Conservation (phyloP, 1,140 invertebrate genomes). For the Zophobas atratus region DNA sequence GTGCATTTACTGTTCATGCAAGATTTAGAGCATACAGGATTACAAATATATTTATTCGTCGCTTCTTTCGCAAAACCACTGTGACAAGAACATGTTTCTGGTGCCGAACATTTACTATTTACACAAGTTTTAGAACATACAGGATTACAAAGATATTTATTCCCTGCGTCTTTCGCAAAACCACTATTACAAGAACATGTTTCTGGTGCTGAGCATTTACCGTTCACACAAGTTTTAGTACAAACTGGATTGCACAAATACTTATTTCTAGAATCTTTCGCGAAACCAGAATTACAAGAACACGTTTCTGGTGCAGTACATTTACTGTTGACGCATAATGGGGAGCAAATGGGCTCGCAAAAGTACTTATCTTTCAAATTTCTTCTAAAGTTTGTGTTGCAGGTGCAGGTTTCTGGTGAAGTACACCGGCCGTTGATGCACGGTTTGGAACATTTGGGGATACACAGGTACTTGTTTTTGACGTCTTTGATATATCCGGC, state of each 20-base stretch:
- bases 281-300: not conserved
- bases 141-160: too few species aligned
- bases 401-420: not conserved
- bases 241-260: conserved; percentile 2
- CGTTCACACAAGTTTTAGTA: conserved; percentile 46
- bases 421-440: conserved; percentile 17
- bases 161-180: conserved; percentile 59
- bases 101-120: too few species aligned
- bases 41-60: too few species aligned
- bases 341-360: too few species aligned
- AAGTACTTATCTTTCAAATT: not conserved
- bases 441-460: conserved; percentile 59
- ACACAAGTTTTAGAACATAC: too few species aligned
- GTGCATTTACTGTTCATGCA: too few species aligned
- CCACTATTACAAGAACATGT: conserved; percentile 61
- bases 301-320: conserved; percentile 58
- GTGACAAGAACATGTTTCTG: too few species aligned
- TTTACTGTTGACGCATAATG: not conserved
- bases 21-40: too few species aligned
- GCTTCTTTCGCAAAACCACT: too few species aligned
- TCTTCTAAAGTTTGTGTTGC: not conserved
- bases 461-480: conserved; percentile 61
- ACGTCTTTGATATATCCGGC: conserved; percentile 66
- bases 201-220: conserved; percentile 59
- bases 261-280: conserved; percentile 57